Evolutionary conservation across 2,888 invertebrate species (phyloP), one percentile per base, ranked within the genome.

Genomic region (Aromia moschata): DNA sequence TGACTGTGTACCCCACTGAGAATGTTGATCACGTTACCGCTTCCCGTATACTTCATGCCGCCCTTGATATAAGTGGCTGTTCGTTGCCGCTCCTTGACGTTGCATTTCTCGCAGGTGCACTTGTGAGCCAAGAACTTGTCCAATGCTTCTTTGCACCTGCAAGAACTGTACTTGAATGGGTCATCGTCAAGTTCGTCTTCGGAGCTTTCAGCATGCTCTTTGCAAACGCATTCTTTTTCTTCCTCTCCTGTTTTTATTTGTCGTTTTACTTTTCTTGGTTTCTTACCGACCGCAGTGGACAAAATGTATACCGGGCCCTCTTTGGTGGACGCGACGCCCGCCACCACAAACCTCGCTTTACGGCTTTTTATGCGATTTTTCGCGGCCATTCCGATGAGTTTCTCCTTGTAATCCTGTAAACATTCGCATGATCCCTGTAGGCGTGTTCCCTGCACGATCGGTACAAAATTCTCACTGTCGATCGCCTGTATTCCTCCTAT

Each of bases 51-150:
- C 60, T 62, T 70, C 1, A 62, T 60, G 5, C 73, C 74, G 1
- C 67, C 59, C 41, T 74, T 64, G 7, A 76, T 60, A 18, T 62
- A 69, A 4, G 65, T 67, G 1, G 67, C 66, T 12, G 45, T 51
- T 43, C 55, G 43, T 14, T 54, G 66, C 30, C 57, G 61, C 33
- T 64, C 43, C 38, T 64, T 60, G 40, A 54, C 57, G 20, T 60
- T 63, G 40, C 74, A 72, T 18, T 53, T 57, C 2, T 69, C 69
- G 46, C 73, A 73, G 14, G 57, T 62, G 57, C 74, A 73, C 18
- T 68, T 55, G 0, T 55, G 53, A 11, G 69, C 55, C 36, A 73
- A 38, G 5, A 62, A 51, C n/a, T 64, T 60, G 16, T 64, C 58
- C n/a, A 65, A 60, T 43, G 64, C 67, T 52, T 69, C 66, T 45